These are phyloP conservation scores for Erythrocebus patas DNA, from an alignment of 2,113 vertebrate species.

Conservation along the genomic window DNA sequence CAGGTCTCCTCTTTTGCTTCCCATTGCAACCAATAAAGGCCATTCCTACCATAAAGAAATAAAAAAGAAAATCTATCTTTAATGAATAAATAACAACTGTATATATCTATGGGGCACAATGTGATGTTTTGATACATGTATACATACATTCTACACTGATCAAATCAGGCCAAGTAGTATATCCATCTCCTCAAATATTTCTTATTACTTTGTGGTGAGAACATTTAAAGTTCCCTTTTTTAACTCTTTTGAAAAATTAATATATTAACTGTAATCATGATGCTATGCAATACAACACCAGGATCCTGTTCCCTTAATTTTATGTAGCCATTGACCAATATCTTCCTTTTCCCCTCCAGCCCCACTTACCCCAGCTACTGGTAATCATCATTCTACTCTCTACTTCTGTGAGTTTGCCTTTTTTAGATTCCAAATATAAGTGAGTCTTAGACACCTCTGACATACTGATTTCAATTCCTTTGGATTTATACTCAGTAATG, in stretches of 20 bases:
- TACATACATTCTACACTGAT: neutral
- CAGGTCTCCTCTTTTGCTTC: too few relatives aligned
- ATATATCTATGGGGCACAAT: neutral
- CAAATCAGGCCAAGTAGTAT: neutral
- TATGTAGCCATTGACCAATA: neutral
- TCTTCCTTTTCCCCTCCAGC: neutral
- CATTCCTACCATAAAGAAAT: too few relatives aligned
- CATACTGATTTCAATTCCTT: neutral
- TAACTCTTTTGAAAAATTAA: neutral
- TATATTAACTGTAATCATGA: neutral
- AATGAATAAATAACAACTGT: neutral
- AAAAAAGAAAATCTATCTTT: neutral
- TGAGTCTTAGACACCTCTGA: neutral
- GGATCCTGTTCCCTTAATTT: neutral
- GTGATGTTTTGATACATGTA: neutral
- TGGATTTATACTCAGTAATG: neutral
- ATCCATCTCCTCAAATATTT: neutral
- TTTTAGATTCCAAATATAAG: neutral
- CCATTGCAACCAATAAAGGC: too few relatives aligned
- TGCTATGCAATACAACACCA: neutral
- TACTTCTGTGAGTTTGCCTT: neutral
- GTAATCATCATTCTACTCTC: neutral
- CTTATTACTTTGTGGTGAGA: neutral
- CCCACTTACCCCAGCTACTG: neutral
- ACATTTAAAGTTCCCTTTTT: neutral